Evolutionary conservation across 2,113 vertebrate genomes (phyloP), one percentile per base, ranked within the genome.

Genomic region (Bujurquina vittata): DNA sequence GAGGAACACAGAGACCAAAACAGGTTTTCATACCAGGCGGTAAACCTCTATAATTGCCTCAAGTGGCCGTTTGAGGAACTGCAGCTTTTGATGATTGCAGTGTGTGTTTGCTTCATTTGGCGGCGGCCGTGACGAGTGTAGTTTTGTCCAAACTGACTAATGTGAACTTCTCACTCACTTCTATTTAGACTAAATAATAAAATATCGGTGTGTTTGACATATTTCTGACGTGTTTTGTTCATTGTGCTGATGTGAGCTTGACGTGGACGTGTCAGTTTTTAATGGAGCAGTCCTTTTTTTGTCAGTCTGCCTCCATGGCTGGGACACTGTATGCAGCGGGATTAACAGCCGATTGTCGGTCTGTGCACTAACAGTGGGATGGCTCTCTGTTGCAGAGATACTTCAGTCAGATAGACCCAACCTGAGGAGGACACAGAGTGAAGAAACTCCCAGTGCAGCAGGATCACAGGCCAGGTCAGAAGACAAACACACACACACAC

Each of bases 391-490:
- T 92, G 10, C 90, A 96, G 95, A 96, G 89, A 86, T 90, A 14
- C 87, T 94, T 59, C 95, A 93, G 84, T 80, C 90, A 4, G 94
- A 95, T 54, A 80, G 92, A 87, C 88, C 91, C 57, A 93, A 87
- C 83, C 90, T 95, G 73, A 93, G 92, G 61, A 88, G 93, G 11
- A 77, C 88, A 11, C 76, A 92, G 80, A 88, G 29, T 0, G 77
- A 93, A 1, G 88, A 93, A 81, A 72, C 75, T 18, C 60, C 94
- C 58, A 83, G 58, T 76, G 33, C 59, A 3, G 3, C 14, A 1
- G 92, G 72, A 33, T 69, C 93, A 18, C 86, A 89, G 1, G 88
- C 56, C 89, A 87, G 94, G 94, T 85, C 14, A 83, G 77, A 59
- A 61, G 22, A 63, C 17, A 74, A 59, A 49, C 67, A 73, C 40